Percentiles rank a stretch among this genome's conserved stretches.
phyloP scores from a whole-genome alignment of 2,113 vertebrate species.

The Pavo muticus region DNA sequence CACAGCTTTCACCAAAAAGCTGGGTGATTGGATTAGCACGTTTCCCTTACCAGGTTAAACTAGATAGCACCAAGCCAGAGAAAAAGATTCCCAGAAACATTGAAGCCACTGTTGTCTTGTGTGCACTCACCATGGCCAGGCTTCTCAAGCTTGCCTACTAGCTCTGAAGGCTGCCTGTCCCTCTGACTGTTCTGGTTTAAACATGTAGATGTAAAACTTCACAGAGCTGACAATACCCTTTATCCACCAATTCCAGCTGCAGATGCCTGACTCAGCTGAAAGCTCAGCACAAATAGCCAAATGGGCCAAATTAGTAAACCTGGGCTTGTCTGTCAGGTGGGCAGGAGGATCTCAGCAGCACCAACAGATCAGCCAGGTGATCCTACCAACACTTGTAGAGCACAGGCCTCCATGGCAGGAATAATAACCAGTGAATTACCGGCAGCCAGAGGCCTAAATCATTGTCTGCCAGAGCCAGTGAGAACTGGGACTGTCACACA shows the following conservation, averaged over 20 bases:
- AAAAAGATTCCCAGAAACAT: neutral
- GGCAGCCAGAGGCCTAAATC: neutral
- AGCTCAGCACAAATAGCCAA: neutral
- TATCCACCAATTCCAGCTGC: neutral
- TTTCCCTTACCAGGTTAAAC: neutral
- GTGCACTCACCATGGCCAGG: neutral
- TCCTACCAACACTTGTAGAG: neutral
- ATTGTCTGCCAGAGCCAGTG: neutral
- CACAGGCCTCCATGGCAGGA: fast-evolving
- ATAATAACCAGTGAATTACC: neutral
- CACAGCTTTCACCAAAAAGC: neutral
- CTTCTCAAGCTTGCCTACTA: neutral
- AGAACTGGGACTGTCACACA: neutral
- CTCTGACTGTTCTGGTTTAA: neutral
- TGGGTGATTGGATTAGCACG: neutral
- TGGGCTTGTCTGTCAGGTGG: neutral
- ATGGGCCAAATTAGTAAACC: neutral
- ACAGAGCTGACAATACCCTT: neutral
- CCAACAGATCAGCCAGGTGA: neutral
- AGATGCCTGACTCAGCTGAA: neutral
- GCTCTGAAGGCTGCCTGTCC: neutral
- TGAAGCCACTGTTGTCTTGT: neutral
- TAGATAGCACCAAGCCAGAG: neutral
- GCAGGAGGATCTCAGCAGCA: neutral
- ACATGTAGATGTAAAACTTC: fast-evolving